Conservation (phyloP, 1,140 invertebrate genomes). For the Leptopilina clavipes region DNA sequence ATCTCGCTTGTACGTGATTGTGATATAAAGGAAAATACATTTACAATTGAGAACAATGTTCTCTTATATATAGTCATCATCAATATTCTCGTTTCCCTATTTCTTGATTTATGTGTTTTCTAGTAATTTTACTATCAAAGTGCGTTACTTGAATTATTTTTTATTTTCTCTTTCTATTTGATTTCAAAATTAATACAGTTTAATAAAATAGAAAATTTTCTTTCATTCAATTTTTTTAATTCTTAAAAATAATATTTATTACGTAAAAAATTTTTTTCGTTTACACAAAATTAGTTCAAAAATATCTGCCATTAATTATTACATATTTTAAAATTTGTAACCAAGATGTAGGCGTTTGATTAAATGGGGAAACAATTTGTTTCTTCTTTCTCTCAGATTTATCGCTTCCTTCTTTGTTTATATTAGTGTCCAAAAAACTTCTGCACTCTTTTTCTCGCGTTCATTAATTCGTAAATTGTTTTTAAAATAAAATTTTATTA, state of each 20-base stretch:
- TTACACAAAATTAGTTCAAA: no score
- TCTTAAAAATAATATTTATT: no score
- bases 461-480: slow-evolving; percentile 32
- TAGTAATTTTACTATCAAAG: no score
- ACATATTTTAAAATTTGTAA: background rate
- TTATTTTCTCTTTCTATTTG: background rate
- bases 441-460: slow-evolving; percentile 42
- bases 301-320: no score
- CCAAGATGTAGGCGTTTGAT: background rate
- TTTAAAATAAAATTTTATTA: slow-evolving; percentile 36
- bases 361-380: background rate
- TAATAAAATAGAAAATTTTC: no score
- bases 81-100: background rate
- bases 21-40: slow-evolving; percentile 1
- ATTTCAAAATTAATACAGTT: background rate
- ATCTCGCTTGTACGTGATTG: background rate
- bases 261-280: no score
- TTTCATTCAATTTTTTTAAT: no score
- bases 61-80: background rate
- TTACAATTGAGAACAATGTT: background rate
- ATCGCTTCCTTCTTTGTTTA: background rate
- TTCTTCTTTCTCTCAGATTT: background rate
- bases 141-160: background rate
- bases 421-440: background rate
- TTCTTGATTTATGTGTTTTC: no score